Evolutionary conservation across 2,797 vertebrate genomes (phyloP).

Genomic region (Bradypus variegatus): DNA sequence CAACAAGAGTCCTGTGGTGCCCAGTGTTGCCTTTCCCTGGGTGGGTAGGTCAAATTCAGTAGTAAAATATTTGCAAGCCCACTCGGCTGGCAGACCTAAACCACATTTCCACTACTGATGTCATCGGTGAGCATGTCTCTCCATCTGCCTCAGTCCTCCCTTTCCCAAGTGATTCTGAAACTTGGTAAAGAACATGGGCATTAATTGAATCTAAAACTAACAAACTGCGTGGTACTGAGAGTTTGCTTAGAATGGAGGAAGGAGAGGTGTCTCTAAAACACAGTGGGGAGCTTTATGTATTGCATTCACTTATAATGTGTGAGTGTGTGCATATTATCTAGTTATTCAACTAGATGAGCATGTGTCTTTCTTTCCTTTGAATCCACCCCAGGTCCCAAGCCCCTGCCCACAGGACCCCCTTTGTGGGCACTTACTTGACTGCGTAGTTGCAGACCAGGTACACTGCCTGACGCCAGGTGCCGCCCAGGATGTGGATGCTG

Average conservation of each 20-base stretch:
- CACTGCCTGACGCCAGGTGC: slow-evolving; percentile 77
- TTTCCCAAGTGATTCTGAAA: neutral
- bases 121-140: neutral
- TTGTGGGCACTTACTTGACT: slow-evolving; percentile 79
- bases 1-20: neutral
- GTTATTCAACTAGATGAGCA: neutral
- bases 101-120: neutral
- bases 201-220: neutral
- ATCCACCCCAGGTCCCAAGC: neutral
- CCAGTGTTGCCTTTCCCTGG: neutral
- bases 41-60: neutral
- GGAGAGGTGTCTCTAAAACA: neutral
- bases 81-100: neutral
- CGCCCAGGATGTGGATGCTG: slow-evolving; percentile 82
- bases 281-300: neutral
- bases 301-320: neutral
- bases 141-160: neutral
- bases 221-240: too few relatives aligned
- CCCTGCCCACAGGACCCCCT: rapidly evolving
- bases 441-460: slow-evolving; percentile 91
- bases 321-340: too few relatives aligned
- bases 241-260: neutral
- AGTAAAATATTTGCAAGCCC: neutral
- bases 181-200: neutral
- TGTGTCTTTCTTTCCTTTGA: neutral